Evolutionary conservation across 2,797 vertebrate species (phyloP).

Genomic region (Malacoraja senta): DNA sequence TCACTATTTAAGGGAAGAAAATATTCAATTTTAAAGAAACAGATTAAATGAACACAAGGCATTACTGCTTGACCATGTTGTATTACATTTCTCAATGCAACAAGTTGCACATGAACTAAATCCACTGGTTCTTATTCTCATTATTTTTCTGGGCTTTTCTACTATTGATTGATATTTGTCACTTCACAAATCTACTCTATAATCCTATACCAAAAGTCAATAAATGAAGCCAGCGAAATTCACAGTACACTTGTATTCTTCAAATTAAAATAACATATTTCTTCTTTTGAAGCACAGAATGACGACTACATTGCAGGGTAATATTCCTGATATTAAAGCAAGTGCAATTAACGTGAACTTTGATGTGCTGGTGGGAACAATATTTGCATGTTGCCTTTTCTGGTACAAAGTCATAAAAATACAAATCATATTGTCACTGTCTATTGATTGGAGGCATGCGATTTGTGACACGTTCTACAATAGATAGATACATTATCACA

Average conservation of each 20-base stretch:
- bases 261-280: constrained; percentile 14
- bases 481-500: neutral
- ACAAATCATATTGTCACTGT: neutral
- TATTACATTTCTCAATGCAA: neutral
- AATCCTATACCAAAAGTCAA: neutral
- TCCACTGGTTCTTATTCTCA: neutral
- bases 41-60: neutral
- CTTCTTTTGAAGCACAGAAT: neutral
- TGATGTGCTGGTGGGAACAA: neutral
- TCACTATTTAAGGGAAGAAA: neutral
- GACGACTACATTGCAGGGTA: neutral
- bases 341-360: neutral
- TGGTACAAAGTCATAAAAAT: neutral
- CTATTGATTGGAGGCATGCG: constrained; percentile 2
- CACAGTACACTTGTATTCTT: neutral
- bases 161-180: neutral
- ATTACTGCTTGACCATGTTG: neutral
- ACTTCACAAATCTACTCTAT: neutral
- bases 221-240: neutral
- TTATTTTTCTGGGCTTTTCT: neutral
- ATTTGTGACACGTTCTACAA: neutral
- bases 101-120: neutral
- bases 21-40: neutral
- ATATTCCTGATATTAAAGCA: neutral
- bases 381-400: neutral